Conservation (phyloP, 2,113 vertebrate genomes). For the Uropsilus gracilis region DNA sequence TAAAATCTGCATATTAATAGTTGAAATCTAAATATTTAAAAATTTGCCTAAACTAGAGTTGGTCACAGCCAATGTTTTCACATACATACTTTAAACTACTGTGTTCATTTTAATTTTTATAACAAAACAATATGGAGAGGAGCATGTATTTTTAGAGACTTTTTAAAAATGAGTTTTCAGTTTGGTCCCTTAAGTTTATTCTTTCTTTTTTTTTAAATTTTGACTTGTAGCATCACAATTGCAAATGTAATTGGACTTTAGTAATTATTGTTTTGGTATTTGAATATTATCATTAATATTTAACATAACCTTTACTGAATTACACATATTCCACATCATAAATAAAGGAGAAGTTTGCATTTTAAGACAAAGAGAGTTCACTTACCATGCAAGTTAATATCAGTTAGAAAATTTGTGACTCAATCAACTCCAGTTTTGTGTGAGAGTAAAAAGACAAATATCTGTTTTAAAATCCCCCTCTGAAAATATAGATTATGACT, state of each 20-base stretch:
- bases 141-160: not conserved
- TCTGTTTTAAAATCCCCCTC: not conserved
- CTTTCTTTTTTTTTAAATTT: not conserved
- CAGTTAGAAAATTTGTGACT: not conserved
- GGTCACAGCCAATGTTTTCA: not conserved
- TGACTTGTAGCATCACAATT: not conserved
- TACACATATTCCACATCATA: not conserved
- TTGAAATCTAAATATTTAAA: not conserved
- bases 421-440: not conserved
- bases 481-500: not conserved
- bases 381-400: not conserved
- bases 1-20: not conserved
- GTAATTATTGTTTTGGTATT: not conserved
- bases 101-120: not conserved
- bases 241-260: not conserved
- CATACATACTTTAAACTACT: too few species aligned
- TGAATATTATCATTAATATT: not conserved
- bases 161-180: not conserved
- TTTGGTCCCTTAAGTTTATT: not conserved
- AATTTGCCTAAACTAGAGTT: not conserved
- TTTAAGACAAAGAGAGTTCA: not conserved
- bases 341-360: not conserved
- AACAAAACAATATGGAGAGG: not conserved
- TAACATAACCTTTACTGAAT: not conserved
- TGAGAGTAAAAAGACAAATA: not conserved